Conservation (phyloP, 2,113 vertebrate genomes). For the Eonycteris spelaea region DNA sequence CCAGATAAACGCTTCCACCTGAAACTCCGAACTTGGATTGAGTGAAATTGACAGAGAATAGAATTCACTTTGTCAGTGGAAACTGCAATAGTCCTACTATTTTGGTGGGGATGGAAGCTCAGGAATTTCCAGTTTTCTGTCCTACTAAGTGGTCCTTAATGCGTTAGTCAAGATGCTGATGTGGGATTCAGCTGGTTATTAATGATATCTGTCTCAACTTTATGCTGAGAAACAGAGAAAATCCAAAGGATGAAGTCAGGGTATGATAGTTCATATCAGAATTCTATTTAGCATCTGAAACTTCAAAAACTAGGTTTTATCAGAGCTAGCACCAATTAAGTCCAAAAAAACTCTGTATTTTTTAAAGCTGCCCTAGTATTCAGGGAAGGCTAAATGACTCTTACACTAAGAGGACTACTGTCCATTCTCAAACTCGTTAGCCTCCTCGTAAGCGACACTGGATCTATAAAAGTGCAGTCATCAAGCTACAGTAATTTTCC, state of each 20-base stretch:
- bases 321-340: neutral
- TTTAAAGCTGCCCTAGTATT: neutral
- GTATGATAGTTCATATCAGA: neutral
- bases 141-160: neutral
- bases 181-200: neutral
- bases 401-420: neutral
- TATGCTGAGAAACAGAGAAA: neutral
- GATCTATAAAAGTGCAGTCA: neutral
- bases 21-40: neutral
- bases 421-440: neutral
- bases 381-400: neutral
- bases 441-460: neutral
- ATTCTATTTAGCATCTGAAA: neutral
- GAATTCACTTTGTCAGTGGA: neutral
- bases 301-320: neutral
- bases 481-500: neutral
- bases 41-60: neutral
- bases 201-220: neutral
- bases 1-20: neutral
- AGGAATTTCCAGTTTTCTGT: neutral
- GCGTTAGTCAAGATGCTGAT: neutral
- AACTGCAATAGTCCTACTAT: neutral
- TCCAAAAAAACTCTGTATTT: neutral
- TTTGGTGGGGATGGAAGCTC: neutral
- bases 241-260: neutral